Evolutionary conservation across 53 echinoderm and acorn worm genomes (phyloP).

Genomic region (Apostichopus leukothele): DNA sequence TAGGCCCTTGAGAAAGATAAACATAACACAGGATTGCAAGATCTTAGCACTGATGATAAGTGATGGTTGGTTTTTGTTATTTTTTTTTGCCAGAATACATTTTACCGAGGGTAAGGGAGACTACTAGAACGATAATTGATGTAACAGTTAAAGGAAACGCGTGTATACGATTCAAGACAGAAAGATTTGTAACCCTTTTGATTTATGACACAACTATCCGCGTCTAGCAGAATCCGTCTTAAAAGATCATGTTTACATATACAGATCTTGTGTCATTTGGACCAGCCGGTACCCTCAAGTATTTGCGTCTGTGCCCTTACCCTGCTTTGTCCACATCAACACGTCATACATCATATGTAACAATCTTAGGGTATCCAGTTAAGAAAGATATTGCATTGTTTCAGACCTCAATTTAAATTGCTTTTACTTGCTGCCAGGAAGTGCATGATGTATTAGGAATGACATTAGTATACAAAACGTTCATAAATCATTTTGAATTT

Average conservation of each 20-base stretch:
- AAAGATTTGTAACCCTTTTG: neutral
- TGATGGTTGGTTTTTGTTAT: constrained; percentile 16
- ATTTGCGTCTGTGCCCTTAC: neutral
- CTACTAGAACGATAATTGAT: constrained; percentile 2
- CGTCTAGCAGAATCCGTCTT: neutral
- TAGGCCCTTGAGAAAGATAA: constrained; percentile 34
- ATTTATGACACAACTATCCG: neutral
- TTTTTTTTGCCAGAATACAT: constrained; percentile 3
- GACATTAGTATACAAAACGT: neutral
- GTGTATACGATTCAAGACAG: constrained; percentile 3
- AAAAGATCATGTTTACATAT: constrained; percentile 8
- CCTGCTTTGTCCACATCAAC: constrained; percentile 17
- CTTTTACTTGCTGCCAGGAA: neutral
- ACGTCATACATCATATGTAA: constrained; percentile 20
- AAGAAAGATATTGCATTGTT: constrained; percentile 22
- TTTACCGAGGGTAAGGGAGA: constrained; percentile 1
- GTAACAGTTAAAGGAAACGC: neutral
- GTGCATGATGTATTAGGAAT: neutral
- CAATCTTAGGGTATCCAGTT: constrained; percentile 20
- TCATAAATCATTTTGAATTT: neutral
- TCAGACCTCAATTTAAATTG: neutral
- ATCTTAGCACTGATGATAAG: constrained; percentile 10
- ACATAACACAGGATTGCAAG: neutral
- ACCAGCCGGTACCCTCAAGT: neutral
- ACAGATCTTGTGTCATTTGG: neutral